These are phyloP conservation scores for Nebria salina DNA, from an alignment of 2,888 invertebrate genomes.

Conservation along the genomic window DNA sequence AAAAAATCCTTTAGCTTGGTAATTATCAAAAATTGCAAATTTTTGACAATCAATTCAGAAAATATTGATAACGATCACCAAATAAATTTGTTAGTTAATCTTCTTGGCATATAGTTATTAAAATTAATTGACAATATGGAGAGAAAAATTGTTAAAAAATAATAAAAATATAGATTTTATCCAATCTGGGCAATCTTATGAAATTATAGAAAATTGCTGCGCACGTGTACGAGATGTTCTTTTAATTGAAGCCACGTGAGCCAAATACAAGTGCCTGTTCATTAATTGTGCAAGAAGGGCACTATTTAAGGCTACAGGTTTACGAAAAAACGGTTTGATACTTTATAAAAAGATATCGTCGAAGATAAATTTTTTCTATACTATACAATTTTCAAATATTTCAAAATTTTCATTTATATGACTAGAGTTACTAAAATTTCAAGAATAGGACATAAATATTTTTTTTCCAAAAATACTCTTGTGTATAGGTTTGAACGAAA, in stretches of 20 bases:
- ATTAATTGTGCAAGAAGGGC: conserved; percentile 20
- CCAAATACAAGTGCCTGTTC: conserved; percentile 22
- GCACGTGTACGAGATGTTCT: conserved; percentile 26
- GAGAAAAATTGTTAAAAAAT: neutral
- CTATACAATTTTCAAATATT: neutral
- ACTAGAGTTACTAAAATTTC: too few relatives aligned
- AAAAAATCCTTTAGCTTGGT: conserved; percentile 32
- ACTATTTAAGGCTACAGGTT: conserved; percentile 19
- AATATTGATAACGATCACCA: neutral
- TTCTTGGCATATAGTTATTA: neutral
- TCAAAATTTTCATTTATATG: too few relatives aligned
- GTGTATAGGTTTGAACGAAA: neutral
- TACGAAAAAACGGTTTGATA: neutral
- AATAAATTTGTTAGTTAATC: neutral
- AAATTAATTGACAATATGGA: neutral
- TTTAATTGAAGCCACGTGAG: conserved; percentile 34
- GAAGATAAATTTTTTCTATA: neutral
- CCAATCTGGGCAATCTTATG: neutral
- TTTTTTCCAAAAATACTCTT: too few relatives aligned
- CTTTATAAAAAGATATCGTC: conserved; percentile 8
- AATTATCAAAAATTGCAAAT: conserved; percentile 40
- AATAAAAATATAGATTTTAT: neutral
- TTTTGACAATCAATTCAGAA: neutral
- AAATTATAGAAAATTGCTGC: conserved; percentile 31
- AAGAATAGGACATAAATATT: too few relatives aligned